Evolutionary conservation across 2,888 invertebrate species (phyloP), one percentile per base, ranked within the genome.

Genomic region (Sussaba pulchella): DNA sequence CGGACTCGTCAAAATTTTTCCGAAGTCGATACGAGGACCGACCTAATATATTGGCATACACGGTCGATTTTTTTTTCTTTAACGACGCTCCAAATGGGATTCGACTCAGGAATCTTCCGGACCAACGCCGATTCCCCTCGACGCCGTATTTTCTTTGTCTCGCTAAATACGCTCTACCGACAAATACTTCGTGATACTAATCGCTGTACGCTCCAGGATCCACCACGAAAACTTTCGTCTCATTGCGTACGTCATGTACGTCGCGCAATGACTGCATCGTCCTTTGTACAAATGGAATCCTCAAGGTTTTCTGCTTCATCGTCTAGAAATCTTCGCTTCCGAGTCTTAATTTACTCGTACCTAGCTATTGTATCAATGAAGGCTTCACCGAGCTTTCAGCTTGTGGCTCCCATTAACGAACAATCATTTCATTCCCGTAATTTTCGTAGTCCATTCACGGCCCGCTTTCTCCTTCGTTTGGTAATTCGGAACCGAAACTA

Each of bases 301-400:
- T 8, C 19, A 47, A 47, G 47, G 19, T 21, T 19, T 47, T 47
- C n/a, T 47, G 47, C 47, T 21, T 47, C 47, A 47, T 19, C 47
- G 9, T 17, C 17, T 9, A 47, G 47, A 21, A 47, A 47, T 1
- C 12, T 19, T 0, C 10, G 47, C 21, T 47, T 47, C 10, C 9
- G 21, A n/a, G n/a, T 47, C 9, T 47, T 10, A 2, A 19, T 19
- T 47, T 6, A 47, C 17, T 47, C 9, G 10, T 47, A 6, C 19
- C 9, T 0, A 47, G 19, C 19, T 19, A 47, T 47, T 21, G 21
- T 47, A 47, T 47, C 19, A 10, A 47, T 8, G 8, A 4, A 21
- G 17, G 17, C 17, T 19, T 47, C 19, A 47, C 0, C 1, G 3
- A 14, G 1, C 45, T 4, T 45, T n/a, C 17, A 17, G 47, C 10